Conservation (phyloP, 2,888 invertebrate species). For the Melieria omissa region DNA sequence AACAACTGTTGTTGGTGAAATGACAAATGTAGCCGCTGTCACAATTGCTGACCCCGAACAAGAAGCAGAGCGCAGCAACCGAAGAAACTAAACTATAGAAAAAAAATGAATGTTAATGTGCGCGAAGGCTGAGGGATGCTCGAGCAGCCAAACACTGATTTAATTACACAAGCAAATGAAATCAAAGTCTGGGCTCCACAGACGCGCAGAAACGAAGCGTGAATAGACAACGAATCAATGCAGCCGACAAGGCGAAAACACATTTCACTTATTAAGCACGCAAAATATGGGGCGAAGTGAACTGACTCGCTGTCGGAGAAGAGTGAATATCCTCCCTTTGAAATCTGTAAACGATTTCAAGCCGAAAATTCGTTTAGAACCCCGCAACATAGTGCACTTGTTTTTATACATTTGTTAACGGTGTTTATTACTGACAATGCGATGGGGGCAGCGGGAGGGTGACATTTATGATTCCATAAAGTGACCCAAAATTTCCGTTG, state of each 20-base stretch:
- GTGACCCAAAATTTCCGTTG: conserved; percentile 40
- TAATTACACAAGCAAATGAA: conserved; percentile 38
- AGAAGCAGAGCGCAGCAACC: neutral
- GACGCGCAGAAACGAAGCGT: conserved; percentile 35
- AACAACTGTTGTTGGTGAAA: conserved; percentile 61
- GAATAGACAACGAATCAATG: conserved; percentile 44
- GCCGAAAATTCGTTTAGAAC: neutral
- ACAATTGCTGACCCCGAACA: conserved; percentile 22
- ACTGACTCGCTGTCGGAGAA: no score
- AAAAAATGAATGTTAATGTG: conserved; percentile 13
- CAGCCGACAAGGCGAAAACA: conserved; percentile 55
- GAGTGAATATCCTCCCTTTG: no score
- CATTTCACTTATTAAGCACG: conserved; percentile 57
- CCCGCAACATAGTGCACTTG: conserved; percentile 45
- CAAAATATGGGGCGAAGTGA: conserved; percentile 20
- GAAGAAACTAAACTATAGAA: neutral
- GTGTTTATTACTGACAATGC: conserved; percentile 13
- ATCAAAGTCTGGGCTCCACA: conserved; percentile 8
- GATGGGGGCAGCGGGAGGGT: neutral
- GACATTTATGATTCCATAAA: conserved; percentile 46
- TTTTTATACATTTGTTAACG: conserved; percentile 30
- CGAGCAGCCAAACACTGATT: conserved; percentile 47
- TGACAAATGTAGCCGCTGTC: conserved; percentile 54
- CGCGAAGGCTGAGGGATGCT: conserved; percentile 40
- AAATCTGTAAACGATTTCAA: no score